Evolutionary conservation across 1,140 invertebrate genomes (phyloP).

Genomic region (Habropoda laboriosa): DNA sequence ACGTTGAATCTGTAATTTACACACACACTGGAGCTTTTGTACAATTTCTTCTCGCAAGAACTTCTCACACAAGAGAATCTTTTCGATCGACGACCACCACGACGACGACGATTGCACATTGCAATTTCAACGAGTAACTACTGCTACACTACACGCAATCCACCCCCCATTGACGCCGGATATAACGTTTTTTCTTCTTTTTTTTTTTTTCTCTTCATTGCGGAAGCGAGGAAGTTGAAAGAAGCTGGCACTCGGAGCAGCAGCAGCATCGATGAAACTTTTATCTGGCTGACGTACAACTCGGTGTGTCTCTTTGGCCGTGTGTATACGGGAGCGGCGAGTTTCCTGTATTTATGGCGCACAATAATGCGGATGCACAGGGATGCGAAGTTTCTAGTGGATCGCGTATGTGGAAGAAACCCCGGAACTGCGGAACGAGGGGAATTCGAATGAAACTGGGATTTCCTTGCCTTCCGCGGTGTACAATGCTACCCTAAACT

Average conservation of each 20-base stretch:
- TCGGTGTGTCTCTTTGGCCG: background rate
- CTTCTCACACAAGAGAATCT: background rate
- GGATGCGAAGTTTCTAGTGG: constrained; percentile 48
- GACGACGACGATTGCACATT: background rate
- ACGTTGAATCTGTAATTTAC: background rate
- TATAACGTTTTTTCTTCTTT: constrained; percentile 9
- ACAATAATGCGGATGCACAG: constrained; percentile 52
- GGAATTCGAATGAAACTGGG: constrained; percentile 36
- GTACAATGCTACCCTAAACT: constrained; percentile 45
- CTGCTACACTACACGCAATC: too few species aligned
- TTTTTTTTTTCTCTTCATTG: background rate
- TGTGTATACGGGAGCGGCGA: constrained; percentile 11
- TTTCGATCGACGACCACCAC: background rate
- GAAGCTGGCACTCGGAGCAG: constrained; percentile 25
- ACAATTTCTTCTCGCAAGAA: background rate
- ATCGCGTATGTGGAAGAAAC: constrained; percentile 26
- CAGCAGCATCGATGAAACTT: constrained; percentile 37
- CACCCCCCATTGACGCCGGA: background rate
- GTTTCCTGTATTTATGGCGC: constrained; percentile 54
- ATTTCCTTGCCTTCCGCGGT: constrained; percentile 13
- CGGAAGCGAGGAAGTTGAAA: constrained; percentile 8
- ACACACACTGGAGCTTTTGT: background rate
- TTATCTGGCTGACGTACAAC: constrained; percentile 42
- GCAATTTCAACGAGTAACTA: background rate
- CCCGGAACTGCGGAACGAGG: constrained; percentile 22